Evolutionary conservation across 1,140 invertebrate genomes (phyloP).

Genomic region (Frieseomelitta varia): DNA sequence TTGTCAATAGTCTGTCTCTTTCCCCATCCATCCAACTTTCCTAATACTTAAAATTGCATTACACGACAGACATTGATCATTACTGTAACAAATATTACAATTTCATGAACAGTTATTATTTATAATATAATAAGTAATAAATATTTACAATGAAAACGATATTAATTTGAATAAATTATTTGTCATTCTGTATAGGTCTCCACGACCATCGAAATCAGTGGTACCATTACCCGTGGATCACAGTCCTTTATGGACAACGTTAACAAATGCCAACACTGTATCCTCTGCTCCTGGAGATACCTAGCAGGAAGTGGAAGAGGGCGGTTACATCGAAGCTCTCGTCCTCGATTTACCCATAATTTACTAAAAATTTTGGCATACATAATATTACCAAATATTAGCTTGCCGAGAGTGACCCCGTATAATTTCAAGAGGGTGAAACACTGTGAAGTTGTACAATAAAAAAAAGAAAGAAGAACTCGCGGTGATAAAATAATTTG

Average conservation of each 20-base stretch:
- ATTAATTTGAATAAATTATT: background rate
- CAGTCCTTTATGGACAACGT: slow-evolving; percentile 86
- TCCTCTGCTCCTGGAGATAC: slow-evolving; percentile 79
- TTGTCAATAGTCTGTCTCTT: background rate
- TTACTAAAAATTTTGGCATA: slow-evolving; percentile 67
- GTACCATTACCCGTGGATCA: slow-evolving; percentile 78
- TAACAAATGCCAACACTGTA: slow-evolving; percentile 85
- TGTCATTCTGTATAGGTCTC: slow-evolving; percentile 69
- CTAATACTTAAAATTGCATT: background rate
- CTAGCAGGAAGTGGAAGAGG: slow-evolving; percentile 82
- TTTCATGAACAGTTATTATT: background rate
- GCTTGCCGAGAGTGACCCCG: background rate
- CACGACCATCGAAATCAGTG: slow-evolving; percentile 71
- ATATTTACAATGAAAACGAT: background rate
- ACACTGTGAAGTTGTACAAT: background rate
- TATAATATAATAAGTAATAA: too few relatives aligned
- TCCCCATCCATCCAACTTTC: background rate
- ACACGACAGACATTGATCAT: background rate
- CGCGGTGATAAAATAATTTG: background rate
- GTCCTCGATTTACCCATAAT: slow-evolving; percentile 83
- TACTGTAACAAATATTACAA: background rate
- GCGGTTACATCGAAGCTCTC: slow-evolving; percentile 83
- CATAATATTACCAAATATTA: background rate
- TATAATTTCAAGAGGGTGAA: background rate
- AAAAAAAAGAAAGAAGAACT: background rate